Evolutionary conservation across 2,888 invertebrate species (phyloP), one percentile per base, ranked within the genome.

Genomic region (Drosophila nigricruria): DNA sequence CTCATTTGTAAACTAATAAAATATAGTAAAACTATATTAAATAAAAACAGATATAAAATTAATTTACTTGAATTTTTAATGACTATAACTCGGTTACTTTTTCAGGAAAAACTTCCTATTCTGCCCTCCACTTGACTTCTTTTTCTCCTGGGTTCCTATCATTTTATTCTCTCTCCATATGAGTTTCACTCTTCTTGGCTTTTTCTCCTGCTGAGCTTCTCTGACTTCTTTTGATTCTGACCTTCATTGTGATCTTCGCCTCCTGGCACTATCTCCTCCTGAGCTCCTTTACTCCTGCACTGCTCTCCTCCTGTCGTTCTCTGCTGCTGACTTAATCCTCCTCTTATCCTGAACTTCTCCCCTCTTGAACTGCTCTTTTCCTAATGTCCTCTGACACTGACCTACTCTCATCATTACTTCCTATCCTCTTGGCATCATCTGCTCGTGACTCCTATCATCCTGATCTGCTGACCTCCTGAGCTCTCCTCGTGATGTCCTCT

Each of bases 11-110:
- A 47, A 9, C 25, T 16, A 4, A 45, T 25, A 8, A 25, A 27
- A n/a, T 47, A 27, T 27, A 47, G 47, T 47, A 25, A 27, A n/a
- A 27, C 47, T 47, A 47, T 47, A 16, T 47, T 5, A n/a, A 47
- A 27, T 27, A n/a, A 27, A 47, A 27, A 47, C 2, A 47, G 10
- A 10, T n/a, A n/a, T 10, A n/a, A n/a, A n/a, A 27, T 27, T 5
- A 25, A 25, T 45, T 27, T 47, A 45, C 16, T 27, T n/a, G n/a
- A 5, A 4, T 10, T 27, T 27, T n/a, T n/a, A n/a, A 23, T 43
- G 23, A 16, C 6, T 43, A 23, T 23, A 43, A 16, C 43, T 6
- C 20, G 18, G 12, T 10, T 20, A 42, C 20, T 1, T 12, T n/a
- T 18, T 36, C 14, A 0, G 0, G 8, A n/a, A 30, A 30, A 9